Evolutionary conservation across 2,888 invertebrate genomes (phyloP).

Genomic region (Limnephilus auricula): DNA sequence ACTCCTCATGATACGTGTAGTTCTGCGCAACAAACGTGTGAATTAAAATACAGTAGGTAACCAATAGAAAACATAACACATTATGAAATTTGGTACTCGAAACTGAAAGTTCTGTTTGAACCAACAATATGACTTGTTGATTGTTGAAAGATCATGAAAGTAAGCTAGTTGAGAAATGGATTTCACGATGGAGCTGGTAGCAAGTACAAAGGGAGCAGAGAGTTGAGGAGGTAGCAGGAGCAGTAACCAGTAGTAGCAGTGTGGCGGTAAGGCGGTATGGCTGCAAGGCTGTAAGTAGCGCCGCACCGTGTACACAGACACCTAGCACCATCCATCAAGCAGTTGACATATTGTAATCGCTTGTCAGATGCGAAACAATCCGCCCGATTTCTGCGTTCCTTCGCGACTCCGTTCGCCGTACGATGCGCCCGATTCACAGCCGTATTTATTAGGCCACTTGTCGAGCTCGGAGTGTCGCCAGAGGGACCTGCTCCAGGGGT

Average conservation of each 20-base stretch:
- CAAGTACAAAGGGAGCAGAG: neutral
- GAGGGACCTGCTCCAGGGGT: neutral
- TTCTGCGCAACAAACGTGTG: neutral
- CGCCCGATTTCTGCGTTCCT: conserved; percentile 39
- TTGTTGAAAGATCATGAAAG: neutral
- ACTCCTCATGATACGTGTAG: neutral
- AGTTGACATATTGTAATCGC: conserved; percentile 61
- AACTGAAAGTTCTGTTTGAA: neutral
- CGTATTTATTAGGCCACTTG: conserved; percentile 26
- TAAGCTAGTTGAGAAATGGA: neutral
- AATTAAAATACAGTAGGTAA: neutral
- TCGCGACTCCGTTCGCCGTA: conserved; percentile 14
- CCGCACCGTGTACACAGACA: conserved; percentile 41
- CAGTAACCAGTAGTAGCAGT: neutral
- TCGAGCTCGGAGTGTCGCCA: conserved; percentile 34
- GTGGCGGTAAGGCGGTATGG: neutral
- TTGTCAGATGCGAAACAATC: conserved; percentile 48
- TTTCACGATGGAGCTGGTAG: neutral
- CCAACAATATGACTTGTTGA: neutral
- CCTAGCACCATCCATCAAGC: conserved; percentile 60
- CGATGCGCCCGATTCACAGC: neutral
- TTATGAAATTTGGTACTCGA: neutral
- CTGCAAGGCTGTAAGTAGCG: conserved; percentile 12
- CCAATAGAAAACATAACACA: neutral
- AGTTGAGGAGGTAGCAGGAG: conserved; percentile 19